Percentiles rank a stretch among this genome's conserved stretches.
phyloP scores from a whole-genome alignment of 1,140 invertebrate species.

The Caerostris extrusa region DNA sequence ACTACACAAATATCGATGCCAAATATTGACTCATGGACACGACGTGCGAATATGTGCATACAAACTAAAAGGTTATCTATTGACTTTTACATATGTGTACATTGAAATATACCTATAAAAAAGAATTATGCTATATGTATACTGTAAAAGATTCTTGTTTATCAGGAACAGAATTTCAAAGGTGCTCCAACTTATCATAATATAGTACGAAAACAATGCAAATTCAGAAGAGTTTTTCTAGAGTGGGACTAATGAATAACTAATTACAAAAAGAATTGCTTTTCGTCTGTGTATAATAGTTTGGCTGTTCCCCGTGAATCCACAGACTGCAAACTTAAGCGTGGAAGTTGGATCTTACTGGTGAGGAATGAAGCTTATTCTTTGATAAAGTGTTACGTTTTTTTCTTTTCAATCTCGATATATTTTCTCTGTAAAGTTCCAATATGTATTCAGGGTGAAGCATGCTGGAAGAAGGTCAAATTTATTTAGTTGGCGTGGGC shows the following conservation, averaged over 20 bases:
- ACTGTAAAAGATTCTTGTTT: constrained; percentile 69
- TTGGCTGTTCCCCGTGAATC: constrained; percentile 30
- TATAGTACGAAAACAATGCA: constrained; percentile 54
- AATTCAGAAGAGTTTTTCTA: constrained; percentile 64
- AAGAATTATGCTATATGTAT: constrained; percentile 70
- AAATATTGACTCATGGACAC: constrained; percentile 55
- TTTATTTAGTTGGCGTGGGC: constrained; percentile 60
- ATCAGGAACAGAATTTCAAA: constrained; percentile 75
- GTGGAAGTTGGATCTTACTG: constrained; percentile 26
- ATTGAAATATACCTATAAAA: constrained; percentile 62
- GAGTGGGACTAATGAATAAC: constrained; percentile 11
- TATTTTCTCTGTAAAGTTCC: constrained; percentile 56
- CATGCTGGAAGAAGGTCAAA: constrained; percentile 55
- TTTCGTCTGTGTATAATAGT: constrained; percentile 67
- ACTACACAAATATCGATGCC: constrained; percentile 58
- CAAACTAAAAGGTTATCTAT: constrained; percentile 14
- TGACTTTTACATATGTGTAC: constrained; percentile 65
- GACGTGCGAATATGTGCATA: constrained; percentile 29
- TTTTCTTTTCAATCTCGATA: constrained; percentile 32
- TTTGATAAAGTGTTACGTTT: constrained; percentile 29
- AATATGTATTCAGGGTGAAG: constrained; percentile 28
- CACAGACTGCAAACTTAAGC: background rate
- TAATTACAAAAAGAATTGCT: constrained; percentile 28
- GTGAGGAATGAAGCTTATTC: constrained; percentile 43
- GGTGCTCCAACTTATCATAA: constrained; percentile 75